Evolutionary conservation across 1,140 invertebrate species (phyloP), one percentile per base, ranked within the genome.

Genomic region (Ceratina australensis): DNA sequence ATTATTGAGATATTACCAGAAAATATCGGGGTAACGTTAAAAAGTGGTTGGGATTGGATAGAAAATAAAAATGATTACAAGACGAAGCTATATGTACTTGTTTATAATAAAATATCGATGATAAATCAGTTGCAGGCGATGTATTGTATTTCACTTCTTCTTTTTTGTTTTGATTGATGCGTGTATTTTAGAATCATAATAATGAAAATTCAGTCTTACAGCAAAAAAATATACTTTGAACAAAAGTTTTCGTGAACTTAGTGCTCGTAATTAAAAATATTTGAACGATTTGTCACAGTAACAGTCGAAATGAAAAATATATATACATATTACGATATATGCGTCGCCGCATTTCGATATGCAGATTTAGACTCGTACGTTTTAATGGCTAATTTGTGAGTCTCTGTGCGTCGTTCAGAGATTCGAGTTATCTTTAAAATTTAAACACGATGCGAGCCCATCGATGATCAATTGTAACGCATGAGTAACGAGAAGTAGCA

Each of bases 21-120:
- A 67, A 78, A 82, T 80, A 68, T 73, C 60, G 76, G 76, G 61
- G 66, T 80, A 86, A 76, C 86, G 71, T 86, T 57, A 75, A 33
- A 77, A 78, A 86, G 24, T 75, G 79, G 56, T 71, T 79, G 76
- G 24, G 54, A 80, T 84, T 22, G 74, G 64, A 47, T 77, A 68
- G 33, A 47, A 83, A 84, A 73, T 84, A 84, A 84, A 84, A 84
- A 13, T 67, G 26, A 65, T 82, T 67, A 74, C 57, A 54, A 61
- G 57, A 78, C 49, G 16, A 74, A 66, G 47, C 54, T 52, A 18
- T 66, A 42, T 42, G 24, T 65, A 65, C 50, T 66, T 69, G 60
- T 83, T 79, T 79, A 49, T 68, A 61, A 57, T 67, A 67, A 83
- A 78, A 63, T 63, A 59, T 72, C 69, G 26, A 72, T 59, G 22